A percentile compares a stretch with the other conserved stretches of the same genome.
Conservation (phyloP, 2,888 invertebrate species). For the Marronus borbonicus region DNA sequence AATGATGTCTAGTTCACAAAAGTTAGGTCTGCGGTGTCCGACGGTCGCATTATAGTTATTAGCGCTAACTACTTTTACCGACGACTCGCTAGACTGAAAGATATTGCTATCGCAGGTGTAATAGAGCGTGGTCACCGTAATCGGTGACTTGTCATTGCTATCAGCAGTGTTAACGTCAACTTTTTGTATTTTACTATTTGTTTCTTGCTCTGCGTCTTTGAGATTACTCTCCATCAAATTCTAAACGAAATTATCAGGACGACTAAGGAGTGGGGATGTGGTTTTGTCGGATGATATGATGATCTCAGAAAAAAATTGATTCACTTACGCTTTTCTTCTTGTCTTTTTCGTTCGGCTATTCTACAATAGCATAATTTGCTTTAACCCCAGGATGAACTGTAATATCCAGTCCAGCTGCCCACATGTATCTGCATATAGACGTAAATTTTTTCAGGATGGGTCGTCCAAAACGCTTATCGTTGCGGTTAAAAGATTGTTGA, state of each 20-base stretch:
- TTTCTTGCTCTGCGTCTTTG: not conserved
- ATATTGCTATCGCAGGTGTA: slow-evolving; percentile 47
- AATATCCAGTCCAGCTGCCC: not conserved
- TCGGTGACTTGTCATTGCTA: slow-evolving; percentile 9
- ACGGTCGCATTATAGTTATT: slow-evolving; percentile 15
- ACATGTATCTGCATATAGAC: not conserved
- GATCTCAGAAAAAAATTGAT: not conserved
- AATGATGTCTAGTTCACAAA: slow-evolving; percentile 57
- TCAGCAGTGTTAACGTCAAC: not conserved
- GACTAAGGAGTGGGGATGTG: not conserved
- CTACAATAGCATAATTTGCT: not conserved
- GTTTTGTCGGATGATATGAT: not conserved
- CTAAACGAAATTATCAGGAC: not conserved
- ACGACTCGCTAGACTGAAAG: slow-evolving; percentile 49
- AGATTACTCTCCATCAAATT: not conserved
- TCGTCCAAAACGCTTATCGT: not conserved
- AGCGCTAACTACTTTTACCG: slow-evolving; percentile 49
- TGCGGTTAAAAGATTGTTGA: not conserved
- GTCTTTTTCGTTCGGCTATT: not conserved
- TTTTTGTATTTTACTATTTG: not conserved
- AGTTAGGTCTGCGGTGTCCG: slow-evolving; percentile 43
- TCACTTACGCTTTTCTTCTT: not conserved
- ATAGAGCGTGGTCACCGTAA: slow-evolving; percentile 45
- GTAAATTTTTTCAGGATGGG: not conserved
- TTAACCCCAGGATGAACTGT: not conserved